phyloP scores from a whole-genome alignment of 2,797 vertebrate genomes.

The Spatula versicolor region DNA sequence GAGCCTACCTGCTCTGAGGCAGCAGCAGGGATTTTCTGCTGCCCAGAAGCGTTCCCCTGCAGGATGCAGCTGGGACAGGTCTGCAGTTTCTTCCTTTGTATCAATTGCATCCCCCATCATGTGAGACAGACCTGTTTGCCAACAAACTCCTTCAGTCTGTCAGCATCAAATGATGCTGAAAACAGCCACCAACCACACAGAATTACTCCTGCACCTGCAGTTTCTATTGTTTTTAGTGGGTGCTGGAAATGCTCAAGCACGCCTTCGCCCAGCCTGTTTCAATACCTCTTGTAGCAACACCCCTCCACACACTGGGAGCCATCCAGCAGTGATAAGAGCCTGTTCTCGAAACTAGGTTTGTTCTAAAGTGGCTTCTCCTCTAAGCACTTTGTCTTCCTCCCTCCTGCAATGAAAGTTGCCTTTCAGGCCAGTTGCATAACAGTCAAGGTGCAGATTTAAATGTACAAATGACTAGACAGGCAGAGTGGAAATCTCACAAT shows the following conservation, averaged over 20 bases:
- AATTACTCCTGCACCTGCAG: neutral
- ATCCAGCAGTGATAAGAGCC: neutral
- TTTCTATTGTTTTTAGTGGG: accelerated
- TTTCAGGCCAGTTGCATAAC: neutral
- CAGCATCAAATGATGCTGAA: neutral
- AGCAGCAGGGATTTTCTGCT: neutral
- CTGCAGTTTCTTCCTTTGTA: neutral
- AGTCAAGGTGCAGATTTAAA: neutral
- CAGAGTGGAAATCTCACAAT: neutral
- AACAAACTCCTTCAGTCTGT: neutral
- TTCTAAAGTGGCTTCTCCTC: neutral
- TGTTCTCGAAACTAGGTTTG: neutral
- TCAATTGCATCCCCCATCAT: neutral
- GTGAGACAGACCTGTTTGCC: neutral
- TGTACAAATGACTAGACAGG: neutral
- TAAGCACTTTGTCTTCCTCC: neutral
- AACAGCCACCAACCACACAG: accelerated
- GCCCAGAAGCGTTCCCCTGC: neutral
- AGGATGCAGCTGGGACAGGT: neutral
- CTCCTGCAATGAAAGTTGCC: neutral
- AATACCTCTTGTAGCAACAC: neutral
- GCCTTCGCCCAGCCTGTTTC: neutral
- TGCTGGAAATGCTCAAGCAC: neutral
- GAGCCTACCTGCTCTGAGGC: neutral
- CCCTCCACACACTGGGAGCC: neutral